Percentiles rank a stretch among this genome's conserved stretches.
Evolutionary conservation across 1,140 invertebrate species (phyloP).

Genomic region (Cydia pomonella): DNA sequence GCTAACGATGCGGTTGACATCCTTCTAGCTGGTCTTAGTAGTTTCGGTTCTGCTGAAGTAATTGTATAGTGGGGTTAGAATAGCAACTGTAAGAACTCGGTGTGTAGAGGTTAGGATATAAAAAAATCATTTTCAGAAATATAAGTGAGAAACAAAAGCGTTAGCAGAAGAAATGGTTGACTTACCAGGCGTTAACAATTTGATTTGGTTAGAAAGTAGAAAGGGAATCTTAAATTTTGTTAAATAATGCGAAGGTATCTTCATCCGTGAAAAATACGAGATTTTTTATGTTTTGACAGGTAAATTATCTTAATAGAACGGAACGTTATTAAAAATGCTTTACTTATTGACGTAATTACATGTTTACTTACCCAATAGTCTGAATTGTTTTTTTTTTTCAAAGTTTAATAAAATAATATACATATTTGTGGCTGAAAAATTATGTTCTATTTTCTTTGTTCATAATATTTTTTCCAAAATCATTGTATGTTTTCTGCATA

Average conservation of each 20-base stretch:
- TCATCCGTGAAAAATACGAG: slow-evolving; percentile 7
- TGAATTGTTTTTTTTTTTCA: not conserved
- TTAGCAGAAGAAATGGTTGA: not conserved
- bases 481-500: not conserved
- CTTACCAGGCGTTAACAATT: not conserved
- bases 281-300: slow-evolving; percentile 22
- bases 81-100: not conserved
- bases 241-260: not conserved
- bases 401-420: not conserved
- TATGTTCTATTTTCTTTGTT: not conserved
- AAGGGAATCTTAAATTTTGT: not conserved
- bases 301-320: not conserved
- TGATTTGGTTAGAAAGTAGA: not conserved
- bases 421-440: not conserved
- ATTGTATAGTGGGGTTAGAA: not conserved
- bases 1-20: slow-evolving; percentile 52
- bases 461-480: not conserved
- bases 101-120: not conserved
- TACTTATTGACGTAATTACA: not conserved
- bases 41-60: not conserved
- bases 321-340: not conserved
- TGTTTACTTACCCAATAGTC: not conserved
- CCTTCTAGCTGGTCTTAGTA: slow-evolving; percentile 33
- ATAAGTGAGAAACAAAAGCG: not conserved
- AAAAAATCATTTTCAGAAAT: not conserved